These are phyloP conservation scores for Aldabrachelys gigantea DNA, from an alignment of 2,113 vertebrate genomes.

Conservation along the genomic window DNA sequence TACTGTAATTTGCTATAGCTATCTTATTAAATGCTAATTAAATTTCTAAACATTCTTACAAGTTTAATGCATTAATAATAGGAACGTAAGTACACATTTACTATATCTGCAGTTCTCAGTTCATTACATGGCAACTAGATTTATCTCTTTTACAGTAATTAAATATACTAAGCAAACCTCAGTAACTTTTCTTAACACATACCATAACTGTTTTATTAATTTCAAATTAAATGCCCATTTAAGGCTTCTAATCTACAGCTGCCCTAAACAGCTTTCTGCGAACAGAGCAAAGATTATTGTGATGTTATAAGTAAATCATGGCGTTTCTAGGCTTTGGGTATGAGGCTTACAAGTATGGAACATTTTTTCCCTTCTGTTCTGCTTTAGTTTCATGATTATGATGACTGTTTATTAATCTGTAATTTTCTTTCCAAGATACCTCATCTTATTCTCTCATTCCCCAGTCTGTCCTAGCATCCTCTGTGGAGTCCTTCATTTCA, in stretches of 20 bases:
- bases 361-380: constrained; percentile 10
- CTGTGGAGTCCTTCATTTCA: background rate
- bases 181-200: constrained; percentile 86
- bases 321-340: constrained; percentile 31
- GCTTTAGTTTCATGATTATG: constrained; percentile 23
- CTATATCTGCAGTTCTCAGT: constrained; percentile 85
- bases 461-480: background rate
- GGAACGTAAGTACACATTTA: constrained; percentile 86
- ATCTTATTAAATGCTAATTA: constrained; percentile 89
- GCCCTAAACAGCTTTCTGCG: constrained; percentile 74
- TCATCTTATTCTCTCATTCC: background rate
- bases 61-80: constrained; percentile 87
- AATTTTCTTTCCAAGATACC: background rate
- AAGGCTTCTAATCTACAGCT: constrained; percentile 81
- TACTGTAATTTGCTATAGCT: constrained; percentile 84
- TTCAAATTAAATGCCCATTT: constrained; percentile 85
- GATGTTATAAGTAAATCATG: constrained; percentile 61
- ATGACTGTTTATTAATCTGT: background rate
- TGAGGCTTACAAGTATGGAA: constrained; percentile 1
- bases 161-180: constrained; percentile 87
- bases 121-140: constrained; percentile 85
- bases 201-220: constrained; percentile 86
- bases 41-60: constrained; percentile 88
- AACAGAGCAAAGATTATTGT: constrained; percentile 69
- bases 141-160: constrained; percentile 86